Base-by-base conservation (phyloP, 2,888 invertebrate genomes). In the Stenodema calcarata region DNA sequence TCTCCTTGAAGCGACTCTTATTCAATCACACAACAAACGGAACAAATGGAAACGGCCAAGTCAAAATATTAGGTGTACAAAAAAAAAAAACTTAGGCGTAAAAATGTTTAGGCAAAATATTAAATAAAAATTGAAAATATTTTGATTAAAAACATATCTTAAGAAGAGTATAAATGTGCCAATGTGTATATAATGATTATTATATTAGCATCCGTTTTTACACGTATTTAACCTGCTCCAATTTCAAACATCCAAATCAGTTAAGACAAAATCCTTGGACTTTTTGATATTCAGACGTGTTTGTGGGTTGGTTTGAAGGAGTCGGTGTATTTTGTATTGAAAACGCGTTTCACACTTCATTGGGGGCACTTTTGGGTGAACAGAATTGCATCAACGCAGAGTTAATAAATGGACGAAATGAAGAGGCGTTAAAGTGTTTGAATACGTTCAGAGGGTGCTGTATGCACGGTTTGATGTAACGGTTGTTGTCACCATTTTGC, bases 81-180 rank as follows among this genome's bases (percentile, higher is more conserved):
- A 86, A 80, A 86, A 86, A n/a, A n/a, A n/a, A n/a, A 88, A 76
- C 70, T 47, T 87, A 87, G 87, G 82, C 82, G 87, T 87, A 88
- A 70, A 87, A 84, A 82, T 87, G 84, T 88, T 87, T 88, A 87
- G 83, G 87, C 78, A 87, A 87, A 88, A 85, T 84, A 75, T 84
- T 73, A 86, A 87, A 79, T 69, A 88, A 75, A 42, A 81, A 82
- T 84, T 87, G 85, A 87, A 86, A 88, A 87, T 86, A 88, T 88
- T 88, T 88, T 88, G 87, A 88, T 86, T 88, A 87, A 89, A 78
- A 88, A 89, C 88, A 89, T 89, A 89, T 89, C 88, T 88, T 89
- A 88, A 88, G 86, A 85, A 85, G 87, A 87, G 87, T 88, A 87
- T 88, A 88, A 88, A 89, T 87, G 87, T 89, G 89, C 88, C 88